Base-by-base conservation (phyloP, 2,888 invertebrate genomes). In the Zygaena filipendulae region DNA sequence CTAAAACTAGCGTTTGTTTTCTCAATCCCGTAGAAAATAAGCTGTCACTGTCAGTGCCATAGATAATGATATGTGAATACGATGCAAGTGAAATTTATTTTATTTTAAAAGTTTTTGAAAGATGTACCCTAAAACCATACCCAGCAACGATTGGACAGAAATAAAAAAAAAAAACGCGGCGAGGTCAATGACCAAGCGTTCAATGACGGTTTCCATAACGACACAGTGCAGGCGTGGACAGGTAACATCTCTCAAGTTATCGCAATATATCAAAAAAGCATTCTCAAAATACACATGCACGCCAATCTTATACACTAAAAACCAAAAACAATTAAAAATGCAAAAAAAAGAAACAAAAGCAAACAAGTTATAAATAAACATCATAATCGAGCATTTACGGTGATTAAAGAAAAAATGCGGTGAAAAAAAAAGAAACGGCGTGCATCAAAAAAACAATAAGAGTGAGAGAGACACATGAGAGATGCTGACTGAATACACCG, bases 401-500 rank as follows among this genome's bases (percentile, higher is more conserved):
- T n/a, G n/a, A n/a, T n/a, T n/a, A n/a, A n/a, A n/a, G n/a, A n/a
- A n/a, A 29, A 16, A 21, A 38, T 36, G 38, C 42, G 38, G 22
- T 39, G 39, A 34, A 38, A 36, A 47, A 50, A 42, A 49, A 44
- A 44, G 42, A 43, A 43, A 47, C 43, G 42, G 39, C 42, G 37
- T 34, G 47, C 48, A 44, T 50, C 47, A 50, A 40, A 51, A 41
- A 46, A n/a, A n/a, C n/a, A n/a, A n/a, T n/a, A n/a, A n/a, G n/a
- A n/a, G n/a, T n/a, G n/a, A n/a, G n/a, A n/a, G n/a, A 72, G 69
- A 55, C 77, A 75, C 70, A 71, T 75, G 79, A 79, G 79, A 79
- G 79, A 79, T 72, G 72, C 68, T 59, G 62, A 62, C 69, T 67
- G 64, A 63, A 48, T 47, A 40, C 44, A 49, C 50, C 45, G 53